Evolutionary conservation across 2,888 invertebrate species (phyloP).

Genomic region (Caradrina clavipalpis): DNA sequence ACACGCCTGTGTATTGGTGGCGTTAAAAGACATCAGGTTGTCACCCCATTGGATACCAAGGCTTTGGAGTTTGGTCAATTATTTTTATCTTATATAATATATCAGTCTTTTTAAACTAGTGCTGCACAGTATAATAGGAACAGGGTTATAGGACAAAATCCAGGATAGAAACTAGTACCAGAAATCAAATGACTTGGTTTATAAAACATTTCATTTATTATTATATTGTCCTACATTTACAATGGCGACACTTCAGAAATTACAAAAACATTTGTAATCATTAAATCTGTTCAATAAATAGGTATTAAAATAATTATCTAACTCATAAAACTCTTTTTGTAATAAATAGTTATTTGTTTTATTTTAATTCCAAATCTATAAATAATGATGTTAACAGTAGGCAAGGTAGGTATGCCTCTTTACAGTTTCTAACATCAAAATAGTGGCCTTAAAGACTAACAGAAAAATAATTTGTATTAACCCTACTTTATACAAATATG

Average conservation of each 20-base stretch:
- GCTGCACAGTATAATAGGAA: too few relatives aligned
- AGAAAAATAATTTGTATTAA: constrained; percentile 41
- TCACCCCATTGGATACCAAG: too few relatives aligned
- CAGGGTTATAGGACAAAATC: neutral
- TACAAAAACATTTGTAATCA: constrained; percentile 6
- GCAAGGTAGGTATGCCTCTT: neutral
- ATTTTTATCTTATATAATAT: too few relatives aligned
- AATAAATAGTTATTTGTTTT: neutral
- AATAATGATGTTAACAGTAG: neutral
- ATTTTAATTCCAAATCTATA: neutral
- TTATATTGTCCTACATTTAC: constrained; percentile 16
- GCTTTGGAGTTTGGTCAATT: too few relatives aligned
- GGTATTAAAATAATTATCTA: constrained; percentile 3
- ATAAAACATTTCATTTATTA: constrained; percentile 28
- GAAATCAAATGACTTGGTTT: constrained; percentile 8
- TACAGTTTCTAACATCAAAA: constrained; percentile 17
- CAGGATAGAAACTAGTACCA: neutral
- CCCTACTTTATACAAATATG: constrained; percentile 13
- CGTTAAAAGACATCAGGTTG: too few relatives aligned
- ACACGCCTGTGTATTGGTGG: too few relatives aligned
- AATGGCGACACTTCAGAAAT: neutral
- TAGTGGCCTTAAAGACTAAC: constrained; percentile 17
- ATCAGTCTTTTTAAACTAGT: too few relatives aligned
- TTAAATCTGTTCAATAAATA: constrained; percentile 16
- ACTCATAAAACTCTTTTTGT: neutral